Base-by-base conservation (phyloP, 1,140 invertebrate genomes). In the Orchestia grillus region DNA sequence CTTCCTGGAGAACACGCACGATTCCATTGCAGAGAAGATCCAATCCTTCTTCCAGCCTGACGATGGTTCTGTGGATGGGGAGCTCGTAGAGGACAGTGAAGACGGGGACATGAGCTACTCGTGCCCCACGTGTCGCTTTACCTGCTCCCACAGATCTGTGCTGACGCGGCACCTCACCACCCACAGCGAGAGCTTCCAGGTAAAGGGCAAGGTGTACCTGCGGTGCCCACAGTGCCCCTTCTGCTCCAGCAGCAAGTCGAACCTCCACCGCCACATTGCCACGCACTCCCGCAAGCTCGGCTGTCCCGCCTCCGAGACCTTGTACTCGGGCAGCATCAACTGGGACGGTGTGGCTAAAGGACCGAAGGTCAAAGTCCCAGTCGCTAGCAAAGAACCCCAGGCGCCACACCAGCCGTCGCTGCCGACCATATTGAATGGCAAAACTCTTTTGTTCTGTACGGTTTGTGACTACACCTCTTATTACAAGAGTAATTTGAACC, bases 211-310 rank as follows among this genome's bases (percentile, higher is more conserved):
- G 44, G 36, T 45, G 23, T 94, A 94, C 44, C 19, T 94, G 6
- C 41, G 92, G 44, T 94, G 92, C 40, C 92, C 92, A 0, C 43
- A 45, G 44, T 94, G 92, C 44, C 92, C 92, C 16, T 94, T 94
- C 44, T 94, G 92, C 36, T 94, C 92, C 44, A 94, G 92, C 92
- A 94, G 92, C 44, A 94, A 94, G 36, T 94, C 92, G 6, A 94
- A 94, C 92, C 92, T 94, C 6, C 92, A 94, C 92, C 41, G 92
- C 11, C 92, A 94, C 92, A 94, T 94, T 36, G 92, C 92, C 92
- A 94, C 92, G 4, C 92, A 94, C 92, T 94, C 92, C 16, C 92
- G 92, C 6, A 94, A 94, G 44, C 40, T 94, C 0, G 92, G 92
- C 1, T 45, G 43, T 36, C 19, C 40, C 6, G 0, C 8, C 3